Conservation (phyloP, 2,113 vertebrate species). For the Acrocephalus kingi region DNA sequence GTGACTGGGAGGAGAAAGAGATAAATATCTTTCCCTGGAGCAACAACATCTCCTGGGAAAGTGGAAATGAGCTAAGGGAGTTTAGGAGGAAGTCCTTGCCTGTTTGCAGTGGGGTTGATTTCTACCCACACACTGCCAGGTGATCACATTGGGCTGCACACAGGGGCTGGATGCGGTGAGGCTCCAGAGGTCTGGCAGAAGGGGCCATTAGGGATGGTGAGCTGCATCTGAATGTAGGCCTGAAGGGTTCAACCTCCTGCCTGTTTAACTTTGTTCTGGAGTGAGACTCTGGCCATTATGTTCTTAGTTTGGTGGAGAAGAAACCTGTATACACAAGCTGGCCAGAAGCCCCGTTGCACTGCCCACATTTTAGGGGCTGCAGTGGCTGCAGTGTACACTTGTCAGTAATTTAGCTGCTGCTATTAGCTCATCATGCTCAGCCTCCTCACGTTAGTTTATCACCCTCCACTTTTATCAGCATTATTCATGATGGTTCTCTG, state of each 20-base stretch:
- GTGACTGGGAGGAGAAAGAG: neutral
- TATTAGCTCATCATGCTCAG: neutral
- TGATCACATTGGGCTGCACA: neutral
- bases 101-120: neutral
- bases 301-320: neutral
- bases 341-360: neutral
- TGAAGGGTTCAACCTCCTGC: neutral
- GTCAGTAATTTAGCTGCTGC: neutral
- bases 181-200: rapidly evolving
- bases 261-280: neutral
- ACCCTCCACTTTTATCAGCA: neutral
- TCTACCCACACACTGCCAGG: neutral
- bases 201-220: neutral
- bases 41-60: neutral
- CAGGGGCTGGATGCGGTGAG: neutral
- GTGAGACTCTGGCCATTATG: neutral
- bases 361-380: neutral
- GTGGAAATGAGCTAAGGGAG: neutral
- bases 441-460: neutral
- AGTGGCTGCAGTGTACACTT: neutral
- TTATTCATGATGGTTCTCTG: neutral
- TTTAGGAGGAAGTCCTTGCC: neutral
- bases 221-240: neutral
- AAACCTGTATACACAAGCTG: neutral
- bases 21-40: neutral